Percentiles rank a stretch among this genome's conserved stretches.
Evolutionary conservation across 2,888 invertebrate species (phyloP).

Genomic region (Habroteleia sp.): DNA sequence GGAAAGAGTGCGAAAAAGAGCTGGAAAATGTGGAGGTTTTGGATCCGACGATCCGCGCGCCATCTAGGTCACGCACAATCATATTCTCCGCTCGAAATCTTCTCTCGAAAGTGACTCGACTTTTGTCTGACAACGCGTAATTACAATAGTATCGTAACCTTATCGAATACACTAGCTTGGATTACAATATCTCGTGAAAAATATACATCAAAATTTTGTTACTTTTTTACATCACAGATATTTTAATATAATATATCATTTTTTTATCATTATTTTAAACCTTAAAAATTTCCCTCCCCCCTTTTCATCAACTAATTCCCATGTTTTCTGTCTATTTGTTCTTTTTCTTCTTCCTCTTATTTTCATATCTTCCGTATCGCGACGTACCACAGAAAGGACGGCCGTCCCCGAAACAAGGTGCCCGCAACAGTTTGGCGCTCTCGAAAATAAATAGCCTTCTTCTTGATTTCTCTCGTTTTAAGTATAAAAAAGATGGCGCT

Average conservation of each 20-base stretch:
- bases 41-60: conserved; percentile 77
- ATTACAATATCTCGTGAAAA: conserved; percentile 81
- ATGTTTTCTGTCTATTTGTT: conserved; percentile 65
- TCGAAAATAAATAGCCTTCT: conserved; percentile 51
- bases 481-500: conserved; percentile 58
- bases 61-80: conserved; percentile 77
- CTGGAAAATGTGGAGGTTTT: conserved; percentile 73
- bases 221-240: conserved; percentile 81
- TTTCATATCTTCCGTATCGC: conserved; percentile 60
- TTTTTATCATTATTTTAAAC: conserved; percentile 74
- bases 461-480: conserved; percentile 18
- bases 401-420: conserved; percentile 54
- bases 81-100: conserved; percentile 74
- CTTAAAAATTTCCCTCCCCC: conserved; percentile 77
- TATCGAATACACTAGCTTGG: conserved; percentile 80
- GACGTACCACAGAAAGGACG: conserved; percentile 69
- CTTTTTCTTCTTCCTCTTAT: conserved; percentile 17
- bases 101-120: conserved; percentile 60
- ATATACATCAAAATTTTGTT: conserved; percentile 82
- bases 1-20: conserved; percentile 26
- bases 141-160: conserved; percentile 79
- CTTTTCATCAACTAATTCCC: conserved; percentile 71
- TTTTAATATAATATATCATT: conserved; percentile 80
- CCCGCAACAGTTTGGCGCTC: conserved; percentile 26
- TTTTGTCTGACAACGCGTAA: conserved; percentile 68